Evolutionary conservation across 2,797 vertebrate genomes (phyloP), one percentile per base, ranked within the genome.

Genomic region (Eulemur coronatus): DNA sequence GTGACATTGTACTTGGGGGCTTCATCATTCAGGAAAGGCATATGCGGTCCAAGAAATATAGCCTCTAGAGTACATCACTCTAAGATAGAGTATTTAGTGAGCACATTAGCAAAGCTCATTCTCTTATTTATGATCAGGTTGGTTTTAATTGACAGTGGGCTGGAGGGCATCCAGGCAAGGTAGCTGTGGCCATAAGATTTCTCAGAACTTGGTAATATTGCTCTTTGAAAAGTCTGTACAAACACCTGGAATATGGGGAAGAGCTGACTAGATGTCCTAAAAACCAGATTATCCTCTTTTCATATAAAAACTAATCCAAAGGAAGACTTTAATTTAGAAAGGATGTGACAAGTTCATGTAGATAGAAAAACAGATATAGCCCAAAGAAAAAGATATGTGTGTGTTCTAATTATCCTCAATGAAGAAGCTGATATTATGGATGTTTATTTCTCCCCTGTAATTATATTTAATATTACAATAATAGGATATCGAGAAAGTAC

Each of bases 111-210:
- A 84, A 93, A 76, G 43, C 50, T 73, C 75, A 63, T 89, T 91
- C 57, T 89, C 52, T 96, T 97, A 79, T 89, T 96, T 95, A 92
- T 69, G 63, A 59, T 95, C 89, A 79, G 69, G 20, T 75, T 94
- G 7, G 8, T 72, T 96, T 92, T 91, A 87, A 73, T 76, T 91
- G 55, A 61, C 88, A 82, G 35, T 70, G 52, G 46, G 75, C 14
- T 93, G 78, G 61, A 94, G 91, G 57, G 33, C 63, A 80, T 65
- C 78, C 35, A 85, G 63, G 7, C 61, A 57, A 80, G 18, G 17
- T 69, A 85, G 59, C n/a, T 72, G 1, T 69, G 33, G n/a, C 33
- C 67, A 52, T 1, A 63, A 18, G 17, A 38, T 95, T 89, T 84
- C 61, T 88, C 48, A 85, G 22, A 80, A 46, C 38, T 88, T 50